Conservation (phyloP, 2,797 vertebrate genomes). For the Danio kyathit region DNA sequence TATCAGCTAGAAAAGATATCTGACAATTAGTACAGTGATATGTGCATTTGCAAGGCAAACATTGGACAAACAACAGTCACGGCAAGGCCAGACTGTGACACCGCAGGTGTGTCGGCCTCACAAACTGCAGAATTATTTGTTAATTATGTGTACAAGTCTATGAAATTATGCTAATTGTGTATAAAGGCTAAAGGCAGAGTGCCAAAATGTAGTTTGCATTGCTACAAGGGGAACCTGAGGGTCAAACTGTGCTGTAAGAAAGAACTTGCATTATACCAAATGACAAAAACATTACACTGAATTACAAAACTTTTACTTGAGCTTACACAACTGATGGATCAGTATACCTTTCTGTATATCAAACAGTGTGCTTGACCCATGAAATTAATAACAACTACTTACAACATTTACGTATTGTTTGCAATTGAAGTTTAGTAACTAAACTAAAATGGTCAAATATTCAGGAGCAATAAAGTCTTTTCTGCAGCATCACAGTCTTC, state of each 20-base stretch:
- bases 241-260: background rate
- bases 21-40: constrained; percentile 3
- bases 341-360: too few relatives aligned
- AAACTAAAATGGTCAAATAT: too few relatives aligned
- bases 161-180: background rate
- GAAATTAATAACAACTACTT: too few relatives aligned
- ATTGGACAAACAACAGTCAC: background rate
- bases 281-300: too few relatives aligned
- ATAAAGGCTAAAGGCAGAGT: background rate
- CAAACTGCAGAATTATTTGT: constrained; percentile 14
- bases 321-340: too few relatives aligned
- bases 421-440: too few relatives aligned
- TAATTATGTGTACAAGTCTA: background rate
- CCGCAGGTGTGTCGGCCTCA: background rate
- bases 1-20: constrained; percentile 23
- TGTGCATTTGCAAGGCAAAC: constrained; percentile 20
- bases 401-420: too few relatives aligned
- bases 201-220: background rate
- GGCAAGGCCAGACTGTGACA: background rate
- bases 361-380: too few relatives aligned
- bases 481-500: too few relatives aligned
- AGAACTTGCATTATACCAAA: too few relatives aligned
- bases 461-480: too few relatives aligned
- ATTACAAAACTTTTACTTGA: too few relatives aligned
- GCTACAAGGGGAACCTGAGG: background rate